phyloP scores from a whole-genome alignment of 2,113 vertebrate genomes.

The Mola mola region DNA sequence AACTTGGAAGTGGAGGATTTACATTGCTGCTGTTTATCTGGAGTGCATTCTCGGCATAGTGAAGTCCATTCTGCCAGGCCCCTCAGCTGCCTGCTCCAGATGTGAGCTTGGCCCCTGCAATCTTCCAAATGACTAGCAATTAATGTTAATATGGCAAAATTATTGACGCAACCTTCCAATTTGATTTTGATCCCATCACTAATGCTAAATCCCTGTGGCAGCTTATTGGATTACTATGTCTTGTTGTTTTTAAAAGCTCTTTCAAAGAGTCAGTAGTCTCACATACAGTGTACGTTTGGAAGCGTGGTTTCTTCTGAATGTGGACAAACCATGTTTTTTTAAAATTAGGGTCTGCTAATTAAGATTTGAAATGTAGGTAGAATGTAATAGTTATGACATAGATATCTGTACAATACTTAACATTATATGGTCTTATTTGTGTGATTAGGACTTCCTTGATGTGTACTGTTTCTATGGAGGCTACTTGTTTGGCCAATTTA shows the following conservation, averaged over 20 bases:
- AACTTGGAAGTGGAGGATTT: conserved; percentile 18
- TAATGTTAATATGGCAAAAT: conserved; percentile 75
- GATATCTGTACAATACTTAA: conserved; percentile 14
- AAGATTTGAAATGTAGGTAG: conserved; percentile 24
- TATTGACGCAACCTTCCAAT: conserved; percentile 71
- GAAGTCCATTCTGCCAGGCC: conserved; percentile 34
- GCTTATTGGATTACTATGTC: conserved; percentile 73
- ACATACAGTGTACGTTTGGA: conserved; percentile 25
- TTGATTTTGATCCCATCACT: conserved; percentile 74
- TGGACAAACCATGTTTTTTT: too few relatives aligned
- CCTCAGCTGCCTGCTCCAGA: conserved; percentile 61
- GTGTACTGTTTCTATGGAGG: not conserved
- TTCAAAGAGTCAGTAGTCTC: conserved; percentile 60
- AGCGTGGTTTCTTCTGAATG: not conserved
- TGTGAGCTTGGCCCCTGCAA: conserved; percentile 56
- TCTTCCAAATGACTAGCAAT: conserved; percentile 62
- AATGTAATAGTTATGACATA: too few relatives aligned
- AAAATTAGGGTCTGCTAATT: conserved; percentile 5
- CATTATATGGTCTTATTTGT: not conserved
- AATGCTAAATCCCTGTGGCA: conserved; percentile 73
- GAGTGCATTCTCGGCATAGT: conserved; percentile 51
- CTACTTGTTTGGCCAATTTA: conserved; percentile 20
- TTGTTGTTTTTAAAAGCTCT: conserved; percentile 70
- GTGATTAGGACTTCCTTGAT: conserved; percentile 3
- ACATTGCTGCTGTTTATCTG: conserved; percentile 50